Evolutionary conservation across 2,888 invertebrate genomes (phyloP).

Genomic region (Trimorus sp.): DNA sequence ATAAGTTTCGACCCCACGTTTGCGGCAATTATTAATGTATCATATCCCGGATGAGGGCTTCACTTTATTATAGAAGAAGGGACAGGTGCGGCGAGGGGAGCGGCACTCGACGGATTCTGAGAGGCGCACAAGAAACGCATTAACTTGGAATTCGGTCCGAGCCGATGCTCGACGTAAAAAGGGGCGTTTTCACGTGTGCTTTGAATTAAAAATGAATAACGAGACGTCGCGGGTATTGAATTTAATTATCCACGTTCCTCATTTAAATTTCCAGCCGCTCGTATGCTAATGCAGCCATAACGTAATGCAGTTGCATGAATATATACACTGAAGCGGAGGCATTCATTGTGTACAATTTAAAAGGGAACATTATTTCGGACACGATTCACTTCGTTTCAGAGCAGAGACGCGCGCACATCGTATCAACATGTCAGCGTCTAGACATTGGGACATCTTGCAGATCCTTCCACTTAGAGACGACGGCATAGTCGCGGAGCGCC

Average conservation of each 20-base stretch:
- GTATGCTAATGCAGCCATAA: slow-evolving; percentile 29
- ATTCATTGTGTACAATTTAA: slow-evolving; percentile 46
- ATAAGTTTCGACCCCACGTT: slow-evolving; percentile 5
- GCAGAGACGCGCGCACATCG: slow-evolving; percentile 37
- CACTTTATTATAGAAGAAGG: background rate
- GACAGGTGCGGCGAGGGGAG: background rate
- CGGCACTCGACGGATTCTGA: background rate
- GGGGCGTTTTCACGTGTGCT: slow-evolving; percentile 6
- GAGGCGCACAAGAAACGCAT: slow-evolving; percentile 23
- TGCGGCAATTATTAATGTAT: slow-evolving; percentile 20
- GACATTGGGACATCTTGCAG: slow-evolving; percentile 56
- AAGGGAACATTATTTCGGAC: slow-evolving; percentile 43
- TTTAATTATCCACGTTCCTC: slow-evolving; percentile 29
- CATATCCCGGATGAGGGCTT: slow-evolving; percentile 6
- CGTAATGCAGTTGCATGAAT: slow-evolving; percentile 34
- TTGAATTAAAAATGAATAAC: slow-evolving; percentile 22
- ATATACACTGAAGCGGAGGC: slow-evolving; percentile 26
- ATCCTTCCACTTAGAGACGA: slow-evolving; percentile 48
- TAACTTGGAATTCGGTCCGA: slow-evolving; percentile 24
- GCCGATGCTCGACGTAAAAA: background rate
- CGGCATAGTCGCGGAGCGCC: slow-evolving; percentile 31
- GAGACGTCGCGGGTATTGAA: slow-evolving; percentile 1
- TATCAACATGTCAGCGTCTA: slow-evolving; percentile 59
- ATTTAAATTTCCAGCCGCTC: slow-evolving; percentile 29
- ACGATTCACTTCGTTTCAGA: slow-evolving; percentile 47